Evolutionary conservation across 1,140 invertebrate genomes (phyloP), one percentile per base, ranked within the genome.

Genomic region (Drosophila sp.): DNA sequence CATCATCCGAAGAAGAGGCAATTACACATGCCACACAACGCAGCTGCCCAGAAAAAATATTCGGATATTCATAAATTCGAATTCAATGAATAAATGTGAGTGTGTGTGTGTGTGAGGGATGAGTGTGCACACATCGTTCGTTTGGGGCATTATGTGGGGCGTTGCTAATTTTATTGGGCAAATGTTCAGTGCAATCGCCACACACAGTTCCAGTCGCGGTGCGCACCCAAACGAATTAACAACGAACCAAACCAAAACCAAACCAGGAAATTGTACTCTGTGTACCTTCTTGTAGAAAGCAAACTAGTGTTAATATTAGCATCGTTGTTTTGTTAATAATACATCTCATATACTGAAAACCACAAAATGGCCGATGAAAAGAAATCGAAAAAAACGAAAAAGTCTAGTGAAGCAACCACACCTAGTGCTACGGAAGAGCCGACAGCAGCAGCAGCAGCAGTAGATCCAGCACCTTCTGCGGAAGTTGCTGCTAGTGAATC

Each of bases 361-460:
- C 1, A 38, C 6, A 44, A 60, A 29, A 91, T 91, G 90, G 90
- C 90, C 62, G 90, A 91, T 74, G 90, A 91, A 54, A 91, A 91
- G 74, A 91, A 91, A 77, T 69, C 77, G 38, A 91, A 91, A 60
- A 91, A 91, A 91, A 85, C 90, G 72, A 91, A 91, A 89, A 91
- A 91, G 65, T 73, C 72, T 60, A 71, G 79, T 6, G 82, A 87
- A 64, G 56, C 79, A 38, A 74, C 80, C 68, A 74, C 72, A 65
- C 64, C 72, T 66, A 72, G 44, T 61, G 70, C 70, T 32, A 44
- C 55, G n/a, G 74, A 77, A 33, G 74, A 77, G 11, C 47, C 47
- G 30, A 33, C 69, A 41, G 60, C 81, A 8, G 66, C 71, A 2
- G 76, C 77, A 11, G 63, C 73, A 23, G 40, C 69, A 44, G 55